Percentiles rank a stretch among this genome's conserved stretches.
These are phyloP conservation scores for Seriola aureovittata DNA, from an alignment of 2,113 vertebrate species.

Conservation along the genomic window DNA sequence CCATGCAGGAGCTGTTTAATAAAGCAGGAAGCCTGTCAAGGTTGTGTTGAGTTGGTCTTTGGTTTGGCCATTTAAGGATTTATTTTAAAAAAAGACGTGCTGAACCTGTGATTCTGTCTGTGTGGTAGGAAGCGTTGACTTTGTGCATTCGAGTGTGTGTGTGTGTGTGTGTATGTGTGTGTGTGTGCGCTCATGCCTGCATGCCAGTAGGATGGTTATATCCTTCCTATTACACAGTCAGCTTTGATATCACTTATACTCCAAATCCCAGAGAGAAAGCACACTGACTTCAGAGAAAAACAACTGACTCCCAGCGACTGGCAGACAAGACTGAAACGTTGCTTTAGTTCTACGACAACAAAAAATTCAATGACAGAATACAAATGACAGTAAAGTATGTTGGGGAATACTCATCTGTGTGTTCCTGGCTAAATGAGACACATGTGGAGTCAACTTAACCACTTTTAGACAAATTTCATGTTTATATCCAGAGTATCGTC, in stretches of 20 bases:
- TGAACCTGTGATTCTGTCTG: conserved; percentile 18
- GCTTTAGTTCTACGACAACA: conserved; percentile 2
- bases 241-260: conserved; percentile 30
- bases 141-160: not conserved
- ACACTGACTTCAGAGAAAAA: conserved; percentile 18
- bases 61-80: conserved; percentile 27
- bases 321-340: conserved; percentile 19
- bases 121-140: conserved; percentile 3
- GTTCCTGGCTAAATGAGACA: not conserved
- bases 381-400: conserved; percentile 4
- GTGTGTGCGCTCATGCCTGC: not conserved
- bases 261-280: conserved; percentile 27
- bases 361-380: conserved; percentile 34
- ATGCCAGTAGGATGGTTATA: conserved; percentile 15
- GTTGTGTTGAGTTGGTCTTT: not conserved
- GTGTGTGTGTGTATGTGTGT: not conserved
- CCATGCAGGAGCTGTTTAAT: not conserved
- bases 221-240: conserved; percentile 22
- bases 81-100: not conserved
- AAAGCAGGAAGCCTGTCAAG: conserved; percentile 26
- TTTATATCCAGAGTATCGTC: not conserved
- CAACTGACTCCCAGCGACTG: conserved; percentile 6
- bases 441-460: not conserved
- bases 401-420: not conserved
- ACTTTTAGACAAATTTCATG: not conserved